phyloP scores from a whole-genome alignment of 2,888 invertebrate species.

The Agrypnus murinus region DNA sequence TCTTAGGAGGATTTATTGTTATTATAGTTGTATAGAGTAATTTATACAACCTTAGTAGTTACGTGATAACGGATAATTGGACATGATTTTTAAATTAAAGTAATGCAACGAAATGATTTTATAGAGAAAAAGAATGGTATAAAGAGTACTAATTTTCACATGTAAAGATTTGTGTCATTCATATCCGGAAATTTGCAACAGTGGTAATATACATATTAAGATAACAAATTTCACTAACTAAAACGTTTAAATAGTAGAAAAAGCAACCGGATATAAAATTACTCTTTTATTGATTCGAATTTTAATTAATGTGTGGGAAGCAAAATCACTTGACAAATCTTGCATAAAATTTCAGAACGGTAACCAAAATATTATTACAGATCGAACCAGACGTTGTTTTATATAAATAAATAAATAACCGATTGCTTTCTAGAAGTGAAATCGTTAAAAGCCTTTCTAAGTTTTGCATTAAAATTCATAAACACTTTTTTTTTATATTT shows the following conservation, averaged over 20 bases:
- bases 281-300: conserved; percentile 14
- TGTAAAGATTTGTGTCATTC: conserved; percentile 11
- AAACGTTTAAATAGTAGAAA: conserved; percentile 1
- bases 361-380: conserved; percentile 17
- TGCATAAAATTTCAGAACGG: neutral
- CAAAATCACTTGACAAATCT: neutral
- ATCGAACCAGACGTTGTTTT: conserved; percentile 4
- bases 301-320: conserved; percentile 16
- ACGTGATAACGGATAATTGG: too few species aligned
- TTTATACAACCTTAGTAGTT: conserved; percentile 18
- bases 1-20: conserved; percentile 19
- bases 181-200: neutral
- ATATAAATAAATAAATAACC: neutral
- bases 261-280: conserved; percentile 13
- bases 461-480: conserved; percentile 8
- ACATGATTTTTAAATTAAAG: too few species aligned
- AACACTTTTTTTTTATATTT: too few species aligned
- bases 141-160: neutral
- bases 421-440: conserved; percentile 27
- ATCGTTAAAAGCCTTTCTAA: conserved; percentile 30
- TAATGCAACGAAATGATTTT: too few species aligned
- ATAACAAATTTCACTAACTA: conserved; percentile 17
- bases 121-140: too few species aligned
- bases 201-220: too few species aligned
- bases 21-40: conserved; percentile 9